phyloP scores from a whole-genome alignment of 2,797 vertebrate species.

The Cryptoprocta ferox region DNA sequence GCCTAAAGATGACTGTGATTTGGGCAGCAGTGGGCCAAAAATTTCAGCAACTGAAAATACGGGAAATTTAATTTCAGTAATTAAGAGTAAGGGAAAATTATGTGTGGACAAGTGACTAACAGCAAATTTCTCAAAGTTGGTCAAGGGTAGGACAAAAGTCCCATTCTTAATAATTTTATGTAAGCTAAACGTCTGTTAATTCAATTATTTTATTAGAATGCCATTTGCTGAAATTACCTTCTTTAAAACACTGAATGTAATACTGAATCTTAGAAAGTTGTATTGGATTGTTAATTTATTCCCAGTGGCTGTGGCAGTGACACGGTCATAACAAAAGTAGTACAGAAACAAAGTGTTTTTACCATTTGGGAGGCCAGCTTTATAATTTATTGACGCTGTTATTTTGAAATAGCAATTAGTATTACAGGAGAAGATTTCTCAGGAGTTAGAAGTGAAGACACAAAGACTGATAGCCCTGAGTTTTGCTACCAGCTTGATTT shows the following conservation, averaged over 20 bases:
- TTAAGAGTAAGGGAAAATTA: background rate
- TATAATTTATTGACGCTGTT: background rate
- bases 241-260: background rate
- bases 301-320: background rate
- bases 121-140: background rate
- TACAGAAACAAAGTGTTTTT: background rate
- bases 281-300: conserved; percentile 7
- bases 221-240: background rate
- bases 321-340: background rate
- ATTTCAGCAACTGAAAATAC: background rate
- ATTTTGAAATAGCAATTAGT: background rate
- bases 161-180: background rate
- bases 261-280: background rate
- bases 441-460: background rate
- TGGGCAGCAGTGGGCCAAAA: background rate
- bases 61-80: background rate
- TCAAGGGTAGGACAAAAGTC: background rate
- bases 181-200: background rate
- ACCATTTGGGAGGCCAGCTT: background rate
- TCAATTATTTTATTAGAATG: conserved; percentile 11
- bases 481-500: background rate
- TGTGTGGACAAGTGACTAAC: background rate
- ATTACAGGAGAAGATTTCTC: background rate
- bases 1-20: background rate
- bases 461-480: background rate